phyloP scores from a whole-genome alignment of 1,140 invertebrate species.

The Drosophila sp. region DNA sequence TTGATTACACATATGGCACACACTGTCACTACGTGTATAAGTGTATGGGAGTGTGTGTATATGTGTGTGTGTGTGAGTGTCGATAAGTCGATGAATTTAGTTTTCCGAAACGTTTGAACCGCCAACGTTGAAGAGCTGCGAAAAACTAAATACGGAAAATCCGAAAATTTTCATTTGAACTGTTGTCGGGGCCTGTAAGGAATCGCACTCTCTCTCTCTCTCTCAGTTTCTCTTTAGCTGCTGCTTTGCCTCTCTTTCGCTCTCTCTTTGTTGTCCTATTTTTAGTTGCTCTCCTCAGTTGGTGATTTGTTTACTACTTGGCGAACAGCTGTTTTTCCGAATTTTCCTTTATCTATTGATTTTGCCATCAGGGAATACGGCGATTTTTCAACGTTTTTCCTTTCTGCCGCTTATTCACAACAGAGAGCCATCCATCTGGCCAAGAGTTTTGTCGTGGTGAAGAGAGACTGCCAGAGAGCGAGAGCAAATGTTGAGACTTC shows the following conservation, averaged over 20 bases:
- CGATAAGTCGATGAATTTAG: conserved; percentile 31
- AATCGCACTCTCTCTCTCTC: conserved; percentile 3
- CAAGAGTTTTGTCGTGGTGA: conserved; percentile 8
- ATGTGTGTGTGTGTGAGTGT: conserved; percentile 16
- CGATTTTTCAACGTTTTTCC: conserved; percentile 28
- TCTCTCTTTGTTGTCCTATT: conserved; percentile 46
- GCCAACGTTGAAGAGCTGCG: conserved; percentile 76
- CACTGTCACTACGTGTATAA: conserved; percentile 50
- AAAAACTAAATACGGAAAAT: conserved; percentile 65
- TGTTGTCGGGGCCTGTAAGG: conserved; percentile 13
- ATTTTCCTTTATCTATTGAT: conserved; percentile 68
- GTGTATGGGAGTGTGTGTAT: conserved; percentile 37
- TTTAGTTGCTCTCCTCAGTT: conserved; percentile 36
- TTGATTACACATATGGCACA: conserved; percentile 79
- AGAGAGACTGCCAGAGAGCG: background rate
- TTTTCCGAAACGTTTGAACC: conserved; percentile 53
- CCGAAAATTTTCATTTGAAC: conserved; percentile 19
- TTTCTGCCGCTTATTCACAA: conserved; percentile 71
- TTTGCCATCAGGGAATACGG: conserved; percentile 57
- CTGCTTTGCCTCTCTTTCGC: conserved; percentile 12
- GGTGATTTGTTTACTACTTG: conserved; percentile 51
- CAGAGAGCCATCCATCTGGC: conserved; percentile 41
- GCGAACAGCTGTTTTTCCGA: conserved; percentile 61
- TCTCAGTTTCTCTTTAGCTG: conserved; percentile 14
- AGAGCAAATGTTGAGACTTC: background rate